phyloP scores from a whole-genome alignment of 2,113 vertebrate species.

The Sinosuthora webbiana region DNA sequence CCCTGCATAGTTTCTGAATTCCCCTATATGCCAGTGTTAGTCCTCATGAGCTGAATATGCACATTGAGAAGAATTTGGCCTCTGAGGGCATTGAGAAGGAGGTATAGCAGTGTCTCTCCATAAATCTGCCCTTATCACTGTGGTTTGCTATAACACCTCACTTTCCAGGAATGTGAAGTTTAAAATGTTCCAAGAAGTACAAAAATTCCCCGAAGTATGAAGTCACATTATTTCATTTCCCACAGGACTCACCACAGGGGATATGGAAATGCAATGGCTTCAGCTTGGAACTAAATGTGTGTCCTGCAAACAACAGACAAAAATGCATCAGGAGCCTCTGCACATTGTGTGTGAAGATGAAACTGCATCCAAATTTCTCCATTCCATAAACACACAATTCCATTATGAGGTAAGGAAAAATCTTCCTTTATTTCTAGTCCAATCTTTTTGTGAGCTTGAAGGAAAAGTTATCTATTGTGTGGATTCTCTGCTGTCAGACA shows the following conservation, averaged over 20 bases:
- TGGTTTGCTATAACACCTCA: neutral
- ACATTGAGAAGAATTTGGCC: neutral
- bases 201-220: neutral
- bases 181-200: neutral
- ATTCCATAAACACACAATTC: neutral
- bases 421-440: neutral
- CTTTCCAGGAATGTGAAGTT: neutral
- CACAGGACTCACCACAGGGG: neutral
- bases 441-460: neutral
- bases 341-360: fast-evolving
- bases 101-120: neutral
- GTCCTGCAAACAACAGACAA: neutral
- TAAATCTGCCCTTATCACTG: neutral
- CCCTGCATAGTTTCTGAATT: neutral
- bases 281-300: neutral
- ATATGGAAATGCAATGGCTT: neutral
- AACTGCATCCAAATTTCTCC: neutral
- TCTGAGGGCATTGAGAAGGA: neutral
- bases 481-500: neutral
- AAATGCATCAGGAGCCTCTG: neutral
- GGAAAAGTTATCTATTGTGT: neutral
- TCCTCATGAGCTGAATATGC: neutral
- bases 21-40: neutral
- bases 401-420: fast-evolving
- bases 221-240: neutral